Base-by-base conservation (phyloP, 2,888 invertebrate genomes). In the Sturmia bella region DNA sequence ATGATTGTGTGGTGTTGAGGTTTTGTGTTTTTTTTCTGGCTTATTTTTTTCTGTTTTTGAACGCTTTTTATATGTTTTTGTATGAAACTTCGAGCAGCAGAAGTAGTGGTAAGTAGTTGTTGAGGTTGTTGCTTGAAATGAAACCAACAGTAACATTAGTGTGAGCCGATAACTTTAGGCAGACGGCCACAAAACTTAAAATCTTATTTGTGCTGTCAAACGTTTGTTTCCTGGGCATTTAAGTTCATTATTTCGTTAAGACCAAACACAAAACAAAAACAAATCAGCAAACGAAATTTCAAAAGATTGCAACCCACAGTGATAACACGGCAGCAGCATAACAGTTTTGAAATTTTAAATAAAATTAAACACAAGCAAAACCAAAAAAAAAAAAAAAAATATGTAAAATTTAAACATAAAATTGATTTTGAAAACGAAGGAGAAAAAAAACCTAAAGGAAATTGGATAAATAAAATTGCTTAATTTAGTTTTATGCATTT, bases 81-180 rank as follows among this genome's bases (percentile, higher is more conserved):
- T 21, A 52, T 43, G 39, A 68, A 54, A 61, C 13, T 17, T 54
- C n/a, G n/a, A 39, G 32, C 27, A 27, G 52, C 39, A 32, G 39
- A 45, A 59, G 75, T 68, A 59, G 72, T 72, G 63, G 59, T 43
- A 61, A 68, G 57, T 50, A 59, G 66, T 66, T 59, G 56, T 69
- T 75, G 69, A 83, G 80, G 80, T 83, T 80, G 73, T 79, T 77
- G 83, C 45, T 63, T 72, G 45, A 76, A 73, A 69, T 24, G 88
- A 87, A 87, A 86, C 88, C 88, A 87, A 87, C 87, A 87, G 88
- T 88, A 87, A 89, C 88, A 91, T 91, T 87, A 91, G 91, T 91
- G 91, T 91, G 91, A 87, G 90, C 90, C 91, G 91, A 91, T 90
- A 90, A 89, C 91, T 90, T 90, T 90, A 88, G 88, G 89, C 88